Evolutionary conservation across 2,888 invertebrate genomes (phyloP).

Genomic region (Galerucella calmariensis): DNA sequence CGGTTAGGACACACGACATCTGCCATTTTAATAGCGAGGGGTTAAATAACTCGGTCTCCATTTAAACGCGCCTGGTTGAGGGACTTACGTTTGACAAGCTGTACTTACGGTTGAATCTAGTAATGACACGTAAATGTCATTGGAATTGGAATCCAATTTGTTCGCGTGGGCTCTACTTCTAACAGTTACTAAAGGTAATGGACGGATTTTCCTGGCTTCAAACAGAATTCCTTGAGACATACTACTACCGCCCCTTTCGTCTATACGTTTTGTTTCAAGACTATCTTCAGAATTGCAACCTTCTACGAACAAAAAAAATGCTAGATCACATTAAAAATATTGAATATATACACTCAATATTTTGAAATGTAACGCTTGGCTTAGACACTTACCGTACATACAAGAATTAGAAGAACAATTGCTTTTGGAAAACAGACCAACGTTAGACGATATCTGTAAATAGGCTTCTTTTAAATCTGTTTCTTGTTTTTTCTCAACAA

Average conservation of each 20-base stretch:
- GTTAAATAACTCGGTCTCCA: too few relatives aligned
- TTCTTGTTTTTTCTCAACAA: not conserved
- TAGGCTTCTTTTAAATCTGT: conserved; percentile 39
- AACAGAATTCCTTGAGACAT: conserved; percentile 37
- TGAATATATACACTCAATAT: not conserved
- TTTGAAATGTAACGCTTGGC: not conserved
- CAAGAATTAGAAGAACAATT: conserved; percentile 52
- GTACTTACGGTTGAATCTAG: conserved; percentile 53
- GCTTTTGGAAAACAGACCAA: conserved; percentile 54
- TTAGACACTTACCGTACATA: conserved; percentile 45
- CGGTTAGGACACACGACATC: too few relatives aligned
- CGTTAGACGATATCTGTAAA: conserved; percentile 51
- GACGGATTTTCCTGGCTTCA: conserved; percentile 51
- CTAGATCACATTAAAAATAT: not conserved
- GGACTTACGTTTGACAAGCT: too few relatives aligned
- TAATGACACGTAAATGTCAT: conserved; percentile 56
- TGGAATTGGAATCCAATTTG: conserved; percentile 53
- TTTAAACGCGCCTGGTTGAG: too few relatives aligned
- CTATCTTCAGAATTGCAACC: conserved; percentile 41
- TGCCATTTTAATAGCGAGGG: too few relatives aligned
- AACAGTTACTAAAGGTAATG: conserved; percentile 57
- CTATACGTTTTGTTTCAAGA: not conserved
- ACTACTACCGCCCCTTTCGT: not conserved
- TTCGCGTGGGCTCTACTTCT: conserved; percentile 58
- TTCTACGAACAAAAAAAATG: conserved; percentile 34